Base-by-base conservation (phyloP, 2,113 vertebrate genomes). In the Rallus limicola region DNA sequence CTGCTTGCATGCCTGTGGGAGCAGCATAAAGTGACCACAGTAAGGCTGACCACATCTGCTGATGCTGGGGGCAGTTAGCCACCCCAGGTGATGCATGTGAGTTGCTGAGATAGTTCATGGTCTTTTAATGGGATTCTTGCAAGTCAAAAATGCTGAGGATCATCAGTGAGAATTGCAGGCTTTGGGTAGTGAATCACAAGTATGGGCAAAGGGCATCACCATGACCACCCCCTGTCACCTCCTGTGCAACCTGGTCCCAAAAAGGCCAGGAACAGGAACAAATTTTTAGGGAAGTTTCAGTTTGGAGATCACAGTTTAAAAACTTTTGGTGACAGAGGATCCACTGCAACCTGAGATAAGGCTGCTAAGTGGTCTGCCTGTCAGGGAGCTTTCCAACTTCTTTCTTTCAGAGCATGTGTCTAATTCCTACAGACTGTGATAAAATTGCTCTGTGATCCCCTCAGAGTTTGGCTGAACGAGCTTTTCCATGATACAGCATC, bases 401-500 rank as follows among this genome's bases (percentile, higher is more conserved):
- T 25, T 58, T 40, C 31, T 88, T 69, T 86, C 83, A 80, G 33
- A 74, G 59, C 31, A 46, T 53, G 31, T 82, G 40, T 59, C 46
- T 67, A 65, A 76, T 96, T 95, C 78, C 52, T 85, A 50, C n/a
- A 42, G 85, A 80, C 68, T 55, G 46, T 93, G 84, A 93, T 88
- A 55, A 94, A 96, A 76, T 88, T 83, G 52, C 15, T 77, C 34
- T 5, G 5, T 83, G 82, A 77, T 88, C 52, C 40, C 8, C 9
- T 88, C 68, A 28, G 80, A 90, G 72, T 58, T 84, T 83, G 20
- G 36, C 62, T 92, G 94, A 96, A 96, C 62, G 80, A 88, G 53
- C 20, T 95, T 90, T 96, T 78, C 71, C 65, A 53, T 79, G 86
- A 92, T 56, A 44, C 62, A 92, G 71, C 76, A 92, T 75, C 59